Percentiles rank a stretch among this genome's conserved stretches.
Evolutionary conservation across 2,888 invertebrate species (phyloP).

Genomic region (Caenorhabditis sp.): DNA sequence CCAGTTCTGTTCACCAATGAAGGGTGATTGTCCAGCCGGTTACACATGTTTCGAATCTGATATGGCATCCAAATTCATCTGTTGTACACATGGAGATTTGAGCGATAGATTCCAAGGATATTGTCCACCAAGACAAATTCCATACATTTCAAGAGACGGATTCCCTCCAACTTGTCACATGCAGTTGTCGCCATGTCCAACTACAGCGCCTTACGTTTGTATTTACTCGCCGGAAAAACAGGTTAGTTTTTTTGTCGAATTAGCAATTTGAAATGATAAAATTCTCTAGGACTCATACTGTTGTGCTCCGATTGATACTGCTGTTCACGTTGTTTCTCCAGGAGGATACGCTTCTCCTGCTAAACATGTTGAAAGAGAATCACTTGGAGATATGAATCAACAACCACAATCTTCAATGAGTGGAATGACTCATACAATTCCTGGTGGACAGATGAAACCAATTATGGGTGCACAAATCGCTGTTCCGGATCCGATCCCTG

Average conservation of each 20-base stretch:
- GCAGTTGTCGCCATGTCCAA: conserved; percentile 67
- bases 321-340: conserved; percentile 44
- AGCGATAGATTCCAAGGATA: conserved; percentile 60
- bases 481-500: conserved; percentile 52
- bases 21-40: conserved; percentile 56
- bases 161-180: conserved; percentile 68
- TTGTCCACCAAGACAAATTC: conserved; percentile 69
- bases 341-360: conserved; percentile 42
- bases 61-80: conserved; percentile 54
- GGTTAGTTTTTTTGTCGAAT: too few species aligned
- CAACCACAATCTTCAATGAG: conserved; percentile 22
- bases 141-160: conserved; percentile 58
- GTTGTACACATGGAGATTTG: conserved; percentile 61
- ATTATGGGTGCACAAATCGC: conserved; percentile 32
- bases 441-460: conserved; percentile 38
- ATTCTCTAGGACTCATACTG: conserved; percentile 69
- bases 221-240: conserved; percentile 69
- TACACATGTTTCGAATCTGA: conserved; percentile 59
- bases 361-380: conserved; percentile 16
- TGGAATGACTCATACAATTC: conserved; percentile 49
- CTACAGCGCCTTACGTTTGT: conserved; percentile 67
- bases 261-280: too few species aligned
- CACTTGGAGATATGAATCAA: conserved; percentile 3
- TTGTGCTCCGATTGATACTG: conserved; percentile 69
- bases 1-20: conserved; percentile 56